Base-by-base conservation (phyloP, 2,888 invertebrate species). In the Cryptocephalus primarius region DNA sequence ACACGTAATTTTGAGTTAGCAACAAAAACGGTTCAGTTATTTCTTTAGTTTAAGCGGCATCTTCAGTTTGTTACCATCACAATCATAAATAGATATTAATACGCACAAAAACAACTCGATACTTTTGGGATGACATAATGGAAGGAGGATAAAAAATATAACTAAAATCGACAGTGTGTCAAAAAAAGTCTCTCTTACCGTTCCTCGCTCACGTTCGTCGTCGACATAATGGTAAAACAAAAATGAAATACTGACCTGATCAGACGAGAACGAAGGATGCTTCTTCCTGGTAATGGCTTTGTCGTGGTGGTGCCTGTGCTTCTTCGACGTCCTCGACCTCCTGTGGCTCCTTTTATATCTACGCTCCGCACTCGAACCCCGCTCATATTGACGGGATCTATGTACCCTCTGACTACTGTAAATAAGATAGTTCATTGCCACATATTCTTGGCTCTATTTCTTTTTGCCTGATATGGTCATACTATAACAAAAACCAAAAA, bases 291-390 rank as follows among this genome's bases (percentile, higher is more conserved):
- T 65, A 43, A 58, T 48, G 40, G 66, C 76, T 56, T 34, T 33
- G 43, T 76, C 75, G 56, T 76, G 74, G 62, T 77, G 75, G 63
- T 85, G 80, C 57, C 85, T 79, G 57, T 85, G 78, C 65, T 83
- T 83, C 64, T 84, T 83, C 59, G 82, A 83, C 52, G 84, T 83
- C 54, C 88, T 88, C 56, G 88, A 87, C 68, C 88, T 80, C 58
- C 88, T 82, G 69, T 86, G 82, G 63, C 88, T 88, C 60, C 89
- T 80, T 72, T 89, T 90, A 70, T 88, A 89, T 57, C 89, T 83
- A 63, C 88, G 72, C 77, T 82, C 87, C 72, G 77, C 85, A 73
- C 76, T 87, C 66, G 78, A 86, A 69, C 83, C 88, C 71, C 78
- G 80, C 75, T 79, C 87, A 65, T 78, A 78, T 53, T 77, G 75